Evolutionary conservation across 2,797 vertebrate genomes (phyloP), one percentile per base, ranked within the genome.

Genomic region (Microctenopoma steveboyesi): DNA sequence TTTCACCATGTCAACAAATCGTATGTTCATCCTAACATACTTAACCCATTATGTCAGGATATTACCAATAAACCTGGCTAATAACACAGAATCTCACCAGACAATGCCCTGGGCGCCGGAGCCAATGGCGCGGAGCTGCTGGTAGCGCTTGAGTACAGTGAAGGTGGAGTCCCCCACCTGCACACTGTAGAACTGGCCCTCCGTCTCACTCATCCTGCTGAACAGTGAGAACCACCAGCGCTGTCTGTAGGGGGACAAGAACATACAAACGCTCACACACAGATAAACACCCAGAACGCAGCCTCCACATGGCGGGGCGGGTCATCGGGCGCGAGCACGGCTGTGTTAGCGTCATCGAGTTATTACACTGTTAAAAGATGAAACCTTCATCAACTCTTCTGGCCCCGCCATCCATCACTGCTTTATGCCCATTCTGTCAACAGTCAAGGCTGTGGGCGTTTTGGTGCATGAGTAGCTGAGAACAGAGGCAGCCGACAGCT

Each of bases 131-230:
- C 96, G 96, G 79, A 99, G 93, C 75, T 98, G 96, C 87, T 98
- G 95, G 89, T 98, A 99, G 65, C 96, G 95, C 79, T 94, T 95
- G 57, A 98, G 92, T 10, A 99, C 97, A 4, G 96, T 96, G 93
- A 99, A 99, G 59, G 97, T 98, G 86, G 97, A 98, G 91, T 99
- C 97, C 55, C 96, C 97, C 93, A 98, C 97, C 94, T 98, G 97
- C 68, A 97, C 96, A 74, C 97, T 98, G 93, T 98, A 97, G 94
- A 98, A 99, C 5, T 97, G 96, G 70, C 94, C 92, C 55, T 98
- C 96, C 65, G 91, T 94, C 92, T 97, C 96, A 85, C 92, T 97
- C 97, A 98, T 99, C 95, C 88, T 93, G 91, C 91, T 78, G 76
- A 86, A 78, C 82, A 84, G 74, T 90, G 85, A 82, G 83, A 79